Conservation (phyloP, 2,888 invertebrate genomes). For the Brenthis hecate region DNA sequence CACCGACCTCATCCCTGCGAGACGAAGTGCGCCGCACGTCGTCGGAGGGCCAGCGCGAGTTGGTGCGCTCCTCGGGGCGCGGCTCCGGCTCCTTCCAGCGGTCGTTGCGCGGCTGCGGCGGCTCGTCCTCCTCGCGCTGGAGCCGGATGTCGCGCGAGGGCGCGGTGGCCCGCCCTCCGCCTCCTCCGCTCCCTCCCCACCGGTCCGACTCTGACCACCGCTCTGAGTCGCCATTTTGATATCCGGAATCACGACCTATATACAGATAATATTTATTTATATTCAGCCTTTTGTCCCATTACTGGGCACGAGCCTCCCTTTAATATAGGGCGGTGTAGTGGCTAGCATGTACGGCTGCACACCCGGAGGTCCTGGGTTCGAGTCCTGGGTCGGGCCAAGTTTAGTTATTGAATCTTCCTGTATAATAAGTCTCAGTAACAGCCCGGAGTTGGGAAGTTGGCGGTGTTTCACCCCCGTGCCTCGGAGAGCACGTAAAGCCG, state of each 20-base stretch:
- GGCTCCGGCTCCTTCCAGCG: constrained; percentile 84
- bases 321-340: no score
- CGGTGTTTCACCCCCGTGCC: no score
- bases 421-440: no score
- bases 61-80: constrained; percentile 64
- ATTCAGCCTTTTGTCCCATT: no score
- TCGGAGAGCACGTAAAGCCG: no score
- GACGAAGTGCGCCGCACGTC: constrained; percentile 72
- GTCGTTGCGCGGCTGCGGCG: constrained; percentile 81
- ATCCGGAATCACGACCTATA: constrained; percentile 71
- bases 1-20: constrained; percentile 70
- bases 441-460: no score
- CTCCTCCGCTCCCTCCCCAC: constrained; percentile 62
- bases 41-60: constrained; percentile 72
- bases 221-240: constrained; percentile 79
- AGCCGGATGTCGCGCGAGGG: constrained; percentile 54
- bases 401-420: no score
- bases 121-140: constrained; percentile 62
- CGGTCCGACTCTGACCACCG: constrained; percentile 77
- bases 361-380: no score
- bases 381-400: no score
- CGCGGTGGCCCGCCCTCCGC: constrained; percentile 56
- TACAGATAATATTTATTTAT: not conserved
- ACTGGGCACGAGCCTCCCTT: no score
- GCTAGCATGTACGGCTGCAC: no score